A percentile compares a stretch with the other conserved stretches of the same genome.
Evolutionary conservation across 1,140 invertebrate genomes (phyloP).

Genomic region (Polyergus mexicanus): DNA sequence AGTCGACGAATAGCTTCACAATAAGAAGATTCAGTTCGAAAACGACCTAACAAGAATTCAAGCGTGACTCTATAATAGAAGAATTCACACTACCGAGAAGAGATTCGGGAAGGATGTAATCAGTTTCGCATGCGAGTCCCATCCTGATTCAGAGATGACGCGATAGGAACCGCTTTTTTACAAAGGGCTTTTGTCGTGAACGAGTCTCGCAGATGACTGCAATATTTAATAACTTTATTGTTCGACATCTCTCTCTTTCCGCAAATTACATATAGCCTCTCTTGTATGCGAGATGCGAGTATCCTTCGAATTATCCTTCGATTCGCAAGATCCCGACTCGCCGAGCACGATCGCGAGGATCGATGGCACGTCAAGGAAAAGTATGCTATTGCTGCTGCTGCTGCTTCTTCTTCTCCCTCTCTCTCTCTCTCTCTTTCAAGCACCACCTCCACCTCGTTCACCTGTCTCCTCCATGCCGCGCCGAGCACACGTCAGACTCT

Average conservation of each 20-base stretch:
- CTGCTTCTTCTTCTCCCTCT: background rate
- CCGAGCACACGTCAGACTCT: slow-evolving; percentile 32
- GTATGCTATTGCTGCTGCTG: background rate
- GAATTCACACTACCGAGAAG: background rate
- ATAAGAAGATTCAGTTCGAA: background rate
- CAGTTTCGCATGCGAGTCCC: slow-evolving; percentile 1
- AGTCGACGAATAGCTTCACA: background rate
- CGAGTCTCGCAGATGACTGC: background rate
- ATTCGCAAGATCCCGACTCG: slow-evolving; percentile 17
- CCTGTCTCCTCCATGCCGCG: background rate
- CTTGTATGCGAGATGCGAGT: background rate
- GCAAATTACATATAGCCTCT: too few species aligned
- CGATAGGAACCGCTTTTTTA: background rate
- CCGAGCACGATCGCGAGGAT: slow-evolving; percentile 32
- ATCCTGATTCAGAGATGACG: slow-evolving; percentile 19
- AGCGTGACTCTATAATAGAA: background rate
- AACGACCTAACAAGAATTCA: background rate
- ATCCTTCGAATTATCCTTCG: slow-evolving; percentile 57
- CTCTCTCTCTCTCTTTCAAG: background rate
- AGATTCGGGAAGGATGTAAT: slow-evolving; percentile 4
- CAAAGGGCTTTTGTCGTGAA: background rate
- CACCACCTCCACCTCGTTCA: background rate
- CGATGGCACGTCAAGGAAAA: slow-evolving; percentile 46
- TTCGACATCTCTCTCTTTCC: background rate
- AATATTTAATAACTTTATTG: slow-evolving; percentile 41